Evolutionary conservation across 2,797 vertebrate genomes (phyloP), one percentile per base, ranked within the genome.

Genomic region (Sandelia bainsii): DNA sequence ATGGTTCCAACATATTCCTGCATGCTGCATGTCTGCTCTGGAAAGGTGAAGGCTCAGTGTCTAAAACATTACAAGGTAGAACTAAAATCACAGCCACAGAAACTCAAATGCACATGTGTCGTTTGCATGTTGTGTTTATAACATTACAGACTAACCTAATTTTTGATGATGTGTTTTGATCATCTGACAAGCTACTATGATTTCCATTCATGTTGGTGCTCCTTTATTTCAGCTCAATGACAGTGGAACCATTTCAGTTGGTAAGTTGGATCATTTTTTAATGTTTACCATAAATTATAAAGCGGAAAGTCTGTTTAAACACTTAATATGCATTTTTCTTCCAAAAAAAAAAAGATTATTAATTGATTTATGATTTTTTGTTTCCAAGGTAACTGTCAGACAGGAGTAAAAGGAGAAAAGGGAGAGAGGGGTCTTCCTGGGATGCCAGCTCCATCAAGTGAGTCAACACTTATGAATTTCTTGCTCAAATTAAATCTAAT

Each of bases 401-500:
- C 88, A 0, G 87, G 91, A 45, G 46, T 85, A 2, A 98, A 97
- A 93, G 98, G 97, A 87, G 96, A 98, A 53, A 98, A 96, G 62
- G 98, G 98, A 40, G 96, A 97, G 40, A 91, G 86, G 69, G 98
- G 98, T 3, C 76, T 91, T 72, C 95, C 96, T 56, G 98, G 97
- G 52, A 85, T 92, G 22, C 95, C 96, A 1, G 95, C 95, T 9
- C 64, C 78, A 37, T 12, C 60, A 56, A 66, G 93, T 95, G 52
- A 89, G 91, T 85, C 7, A n/a, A n/a, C 34, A 8, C 9, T 14
- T 57, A 1, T 34, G 13, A 51, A 5, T 27, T 22, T 20, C 14
- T 44, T 2, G 1, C 6, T 32, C 6, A 20, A 6, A 27, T 39
- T 2, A 45, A 22, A 44, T 45, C 13, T 8, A 4, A 14, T 40